Percentiles rank a stretch among this genome's conserved stretches.
These are phyloP conservation scores for Micropoecilia bifurca DNA, from an alignment of 2,797 vertebrate genomes.

Conservation along the genomic window DNA sequence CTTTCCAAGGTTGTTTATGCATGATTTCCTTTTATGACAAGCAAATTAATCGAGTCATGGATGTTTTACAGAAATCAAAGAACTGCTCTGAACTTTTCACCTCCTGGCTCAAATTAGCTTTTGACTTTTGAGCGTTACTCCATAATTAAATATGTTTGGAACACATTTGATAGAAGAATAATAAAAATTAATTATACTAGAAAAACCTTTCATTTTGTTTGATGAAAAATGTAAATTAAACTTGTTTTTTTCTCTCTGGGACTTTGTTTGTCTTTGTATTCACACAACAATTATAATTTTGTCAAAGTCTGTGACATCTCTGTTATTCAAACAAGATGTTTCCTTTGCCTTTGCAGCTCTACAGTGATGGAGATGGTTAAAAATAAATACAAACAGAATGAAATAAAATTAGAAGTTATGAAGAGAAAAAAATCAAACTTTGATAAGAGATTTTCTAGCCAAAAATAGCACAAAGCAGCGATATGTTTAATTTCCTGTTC, in stretches of 20 bases:
- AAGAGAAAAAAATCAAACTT: neutral
- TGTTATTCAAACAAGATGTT: neutral
- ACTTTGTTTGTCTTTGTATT: neutral
- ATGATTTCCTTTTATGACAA: conserved; percentile 1
- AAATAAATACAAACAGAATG: neutral
- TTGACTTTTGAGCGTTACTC: neutral
- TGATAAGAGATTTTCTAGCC: neutral
- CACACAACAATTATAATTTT: neutral
- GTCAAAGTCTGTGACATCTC: neutral
- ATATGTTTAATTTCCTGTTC: neutral
- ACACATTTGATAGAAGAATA: neutral
- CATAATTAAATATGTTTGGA: neutral
- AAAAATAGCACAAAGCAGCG: neutral
- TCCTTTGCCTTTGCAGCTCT: neutral
- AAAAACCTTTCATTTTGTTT: neutral
- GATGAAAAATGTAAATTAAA: neutral
- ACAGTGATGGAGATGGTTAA: neutral
- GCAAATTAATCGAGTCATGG: neutral
- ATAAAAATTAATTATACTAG: neutral
- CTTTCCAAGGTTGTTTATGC: neutral
- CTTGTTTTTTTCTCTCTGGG: neutral
- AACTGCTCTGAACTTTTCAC: neutral
- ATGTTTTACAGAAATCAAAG: neutral
- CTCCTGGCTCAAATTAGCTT: neutral
- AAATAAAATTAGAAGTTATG: neutral